Conservation (phyloP, 64 coral and sea anemone genomes). For the Trachythela sp. region DNA sequence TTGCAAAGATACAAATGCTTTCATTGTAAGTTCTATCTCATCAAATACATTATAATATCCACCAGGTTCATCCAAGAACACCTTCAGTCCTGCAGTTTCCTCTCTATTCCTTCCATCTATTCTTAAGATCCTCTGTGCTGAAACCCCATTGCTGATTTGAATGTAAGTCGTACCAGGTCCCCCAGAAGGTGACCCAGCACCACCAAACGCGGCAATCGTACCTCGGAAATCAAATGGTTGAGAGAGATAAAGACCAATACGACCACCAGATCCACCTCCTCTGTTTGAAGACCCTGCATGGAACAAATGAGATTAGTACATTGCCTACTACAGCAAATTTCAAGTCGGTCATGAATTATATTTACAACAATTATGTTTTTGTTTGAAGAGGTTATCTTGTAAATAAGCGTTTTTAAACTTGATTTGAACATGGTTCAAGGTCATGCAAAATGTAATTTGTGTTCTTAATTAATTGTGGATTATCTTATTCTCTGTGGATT, state of each 20-base stretch:
- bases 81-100: not conserved
- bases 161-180: constrained; percentile 84
- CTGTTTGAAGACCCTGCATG: constrained; percentile 16
- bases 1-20: constrained; percentile 48
- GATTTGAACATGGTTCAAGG: too few relatives aligned
- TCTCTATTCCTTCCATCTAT: constrained; percentile 56
- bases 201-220: constrained; percentile 57
- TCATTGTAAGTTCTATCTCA: constrained; percentile 46
- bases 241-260: constrained; percentile 59
- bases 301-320: too few relatives aligned
- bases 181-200: constrained; percentile 26
- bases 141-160: constrained; percentile 55
- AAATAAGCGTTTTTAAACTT: too few relatives aligned
- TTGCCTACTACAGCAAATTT: too few relatives aligned
- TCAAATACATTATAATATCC: constrained; percentile 51
- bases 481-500: too few relatives aligned
- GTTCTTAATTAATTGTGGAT: too few relatives aligned
- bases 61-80: constrained; percentile 50
- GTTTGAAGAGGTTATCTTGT: too few relatives aligned
- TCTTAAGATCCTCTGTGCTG: constrained; percentile 38
- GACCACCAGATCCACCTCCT: constrained; percentile 75
- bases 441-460: too few relatives aligned
- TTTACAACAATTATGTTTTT: too few relatives aligned
- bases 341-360: too few relatives aligned
- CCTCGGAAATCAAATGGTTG: constrained; percentile 64